phyloP scores from a whole-genome alignment of 2,113 vertebrate genomes.

The Deroptyus accipitrinus region DNA sequence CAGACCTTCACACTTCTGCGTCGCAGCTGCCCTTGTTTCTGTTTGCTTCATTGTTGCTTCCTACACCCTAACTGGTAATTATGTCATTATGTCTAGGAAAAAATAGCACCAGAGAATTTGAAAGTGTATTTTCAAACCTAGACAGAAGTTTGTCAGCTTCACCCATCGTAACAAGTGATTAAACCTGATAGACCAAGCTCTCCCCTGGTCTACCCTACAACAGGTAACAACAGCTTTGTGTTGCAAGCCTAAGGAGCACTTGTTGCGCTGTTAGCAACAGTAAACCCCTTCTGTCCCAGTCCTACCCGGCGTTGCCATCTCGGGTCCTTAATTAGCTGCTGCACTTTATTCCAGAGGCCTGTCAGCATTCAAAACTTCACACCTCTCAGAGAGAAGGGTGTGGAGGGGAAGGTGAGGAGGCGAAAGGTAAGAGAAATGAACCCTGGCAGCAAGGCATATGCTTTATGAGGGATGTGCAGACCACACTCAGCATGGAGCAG shows the following conservation, averaged over 20 bases:
- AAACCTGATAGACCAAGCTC: background rate
- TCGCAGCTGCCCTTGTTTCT: background rate
- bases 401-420: background rate
- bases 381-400: background rate
- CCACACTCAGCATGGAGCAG: accelerated
- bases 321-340: background rate
- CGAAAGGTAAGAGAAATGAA: background rate
- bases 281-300: background rate
- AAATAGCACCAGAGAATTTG: background rate
- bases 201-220: background rate
- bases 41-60: background rate
- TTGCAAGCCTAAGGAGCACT: background rate
- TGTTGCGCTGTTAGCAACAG: background rate
- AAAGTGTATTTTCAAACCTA: slow-evolving; percentile 3
- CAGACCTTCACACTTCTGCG: slow-evolving; percentile 5
- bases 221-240: background rate
- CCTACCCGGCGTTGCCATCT: background rate
- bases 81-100: slow-evolving; percentile 40
- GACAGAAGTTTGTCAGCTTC: background rate
- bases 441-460: background rate
- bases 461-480: background rate
- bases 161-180: accelerated
- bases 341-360: background rate
- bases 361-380: background rate
- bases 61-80: background rate